phyloP scores from a whole-genome alignment of 1,140 invertebrate genomes.

The Vanessa atalanta region DNA sequence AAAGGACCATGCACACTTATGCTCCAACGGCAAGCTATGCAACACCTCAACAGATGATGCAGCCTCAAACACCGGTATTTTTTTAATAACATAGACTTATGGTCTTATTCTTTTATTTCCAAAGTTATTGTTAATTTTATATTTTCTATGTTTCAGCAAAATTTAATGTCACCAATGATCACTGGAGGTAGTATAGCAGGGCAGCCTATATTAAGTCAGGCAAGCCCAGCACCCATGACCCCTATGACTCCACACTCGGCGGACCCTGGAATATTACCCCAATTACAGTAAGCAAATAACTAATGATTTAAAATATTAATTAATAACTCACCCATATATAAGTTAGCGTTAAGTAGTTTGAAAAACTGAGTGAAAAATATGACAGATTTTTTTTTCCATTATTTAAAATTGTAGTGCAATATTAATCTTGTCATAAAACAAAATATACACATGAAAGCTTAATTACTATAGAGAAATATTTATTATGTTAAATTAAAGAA shows the following conservation, averaged over 20 bases:
- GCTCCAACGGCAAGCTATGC: conserved; percentile 85
- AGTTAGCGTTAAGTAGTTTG: too few relatives aligned
- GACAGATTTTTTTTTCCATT: too few relatives aligned
- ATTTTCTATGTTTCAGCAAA: conserved; percentile 82
- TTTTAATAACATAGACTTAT: conserved; percentile 7
- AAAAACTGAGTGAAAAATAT: too few relatives aligned
- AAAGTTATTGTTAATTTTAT: neutral
- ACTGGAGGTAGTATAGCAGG: conserved; percentile 79
- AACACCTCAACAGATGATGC: conserved; percentile 88
- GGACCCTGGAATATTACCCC: conserved; percentile 95
- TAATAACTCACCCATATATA: too few relatives aligned
- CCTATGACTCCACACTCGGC: conserved; percentile 97
- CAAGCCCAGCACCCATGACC: conserved; percentile 92
- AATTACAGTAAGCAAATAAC: conserved; percentile 89
- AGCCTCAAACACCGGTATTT: conserved; percentile 92
- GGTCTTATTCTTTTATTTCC: neutral
- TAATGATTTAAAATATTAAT: too few relatives aligned
- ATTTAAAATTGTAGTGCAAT: too few relatives aligned
- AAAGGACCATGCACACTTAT: conserved; percentile 87
- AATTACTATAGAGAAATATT: too few relatives aligned
- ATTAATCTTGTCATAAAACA: too few relatives aligned
- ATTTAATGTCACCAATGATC: conserved; percentile 91
- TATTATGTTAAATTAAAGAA: too few relatives aligned
- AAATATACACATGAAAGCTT: too few relatives aligned
- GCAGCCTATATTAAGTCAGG: conserved; percentile 80